Evolutionary conservation across 2,113 vertebrate genomes (phyloP).

Genomic region (Rallus limicola): DNA sequence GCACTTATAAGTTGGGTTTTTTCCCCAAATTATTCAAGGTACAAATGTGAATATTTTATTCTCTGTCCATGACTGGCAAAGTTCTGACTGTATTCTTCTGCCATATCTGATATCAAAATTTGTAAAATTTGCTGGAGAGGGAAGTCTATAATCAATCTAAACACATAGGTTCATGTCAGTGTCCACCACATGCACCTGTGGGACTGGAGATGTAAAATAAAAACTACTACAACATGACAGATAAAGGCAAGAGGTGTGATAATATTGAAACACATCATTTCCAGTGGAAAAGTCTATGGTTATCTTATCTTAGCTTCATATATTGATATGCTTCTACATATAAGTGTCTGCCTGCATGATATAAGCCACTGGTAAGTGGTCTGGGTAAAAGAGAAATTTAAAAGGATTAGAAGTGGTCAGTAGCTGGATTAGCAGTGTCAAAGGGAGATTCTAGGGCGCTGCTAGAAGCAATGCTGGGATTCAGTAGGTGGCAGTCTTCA

Average conservation of each 20-base stretch:
- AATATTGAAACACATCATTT: not conserved
- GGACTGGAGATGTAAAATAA: not conserved
- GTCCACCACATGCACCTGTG: not conserved
- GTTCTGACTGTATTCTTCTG: not conserved
- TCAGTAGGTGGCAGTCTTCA: constrained; percentile 65
- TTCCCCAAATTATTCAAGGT: not conserved
- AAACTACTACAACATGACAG: not conserved
- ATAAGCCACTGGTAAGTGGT: not conserved
- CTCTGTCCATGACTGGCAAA: not conserved
- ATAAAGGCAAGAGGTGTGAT: not conserved
- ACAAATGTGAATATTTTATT: not conserved
- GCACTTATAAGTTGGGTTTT: not conserved
- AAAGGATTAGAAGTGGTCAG: not conserved
- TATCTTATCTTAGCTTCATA: not conserved
- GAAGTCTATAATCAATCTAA: not conserved
- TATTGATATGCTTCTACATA: not conserved
- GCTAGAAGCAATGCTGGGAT: not conserved
- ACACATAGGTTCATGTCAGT: not conserved
- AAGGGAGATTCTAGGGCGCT: not conserved
- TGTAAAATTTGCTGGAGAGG: not conserved
- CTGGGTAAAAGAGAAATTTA: not conserved
- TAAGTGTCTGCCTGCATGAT: not conserved
- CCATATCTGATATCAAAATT: not conserved
- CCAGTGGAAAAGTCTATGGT: not conserved
- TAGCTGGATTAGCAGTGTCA: not conserved